Evolutionary conservation across 2,888 invertebrate genomes (phyloP).

Genomic region (Macrophya alboannulata): DNA sequence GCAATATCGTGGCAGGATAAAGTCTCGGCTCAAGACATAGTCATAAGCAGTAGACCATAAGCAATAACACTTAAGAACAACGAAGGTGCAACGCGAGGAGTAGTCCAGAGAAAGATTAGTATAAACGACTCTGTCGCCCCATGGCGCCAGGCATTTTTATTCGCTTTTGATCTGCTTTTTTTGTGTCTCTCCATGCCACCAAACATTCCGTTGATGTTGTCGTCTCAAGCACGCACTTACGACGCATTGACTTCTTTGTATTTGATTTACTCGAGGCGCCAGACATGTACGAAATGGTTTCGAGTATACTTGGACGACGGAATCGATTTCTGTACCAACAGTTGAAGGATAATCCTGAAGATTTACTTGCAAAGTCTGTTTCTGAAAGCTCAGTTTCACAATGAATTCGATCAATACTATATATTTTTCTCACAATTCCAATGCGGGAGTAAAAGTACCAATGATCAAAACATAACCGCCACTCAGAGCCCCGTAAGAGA

Average conservation of each 20-base stretch:
- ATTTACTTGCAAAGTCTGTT: background rate
- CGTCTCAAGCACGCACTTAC: conserved; percentile 39
- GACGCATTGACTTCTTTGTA: conserved; percentile 34
- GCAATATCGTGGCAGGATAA: background rate
- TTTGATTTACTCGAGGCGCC: conserved; percentile 47
- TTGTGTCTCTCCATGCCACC: background rate
- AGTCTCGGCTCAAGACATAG: background rate
- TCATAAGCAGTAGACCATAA: conserved; percentile 30
- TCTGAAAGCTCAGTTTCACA: background rate
- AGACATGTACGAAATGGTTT: conserved; percentile 4
- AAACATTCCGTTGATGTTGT: conserved; percentile 17
- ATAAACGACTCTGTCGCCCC: conserved; percentile 19
- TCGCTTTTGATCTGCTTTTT: conserved; percentile 23
- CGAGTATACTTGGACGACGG: background rate
- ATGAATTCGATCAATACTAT: background rate
- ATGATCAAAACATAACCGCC: conserved; percentile 17
- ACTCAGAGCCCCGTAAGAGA: background rate
- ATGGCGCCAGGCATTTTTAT: conserved; percentile 35
- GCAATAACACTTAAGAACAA: conserved; percentile 35
- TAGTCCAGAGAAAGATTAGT: conserved; percentile 33
- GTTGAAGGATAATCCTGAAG: background rate
- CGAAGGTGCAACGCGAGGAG: conserved; percentile 22
- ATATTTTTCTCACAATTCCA: background rate
- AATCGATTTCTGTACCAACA: background rate
- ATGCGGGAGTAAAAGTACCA: background rate